These are phyloP conservation scores for Halcyon badia DNA, from an alignment of 2,797 vertebrate species.

Conservation along the genomic window DNA sequence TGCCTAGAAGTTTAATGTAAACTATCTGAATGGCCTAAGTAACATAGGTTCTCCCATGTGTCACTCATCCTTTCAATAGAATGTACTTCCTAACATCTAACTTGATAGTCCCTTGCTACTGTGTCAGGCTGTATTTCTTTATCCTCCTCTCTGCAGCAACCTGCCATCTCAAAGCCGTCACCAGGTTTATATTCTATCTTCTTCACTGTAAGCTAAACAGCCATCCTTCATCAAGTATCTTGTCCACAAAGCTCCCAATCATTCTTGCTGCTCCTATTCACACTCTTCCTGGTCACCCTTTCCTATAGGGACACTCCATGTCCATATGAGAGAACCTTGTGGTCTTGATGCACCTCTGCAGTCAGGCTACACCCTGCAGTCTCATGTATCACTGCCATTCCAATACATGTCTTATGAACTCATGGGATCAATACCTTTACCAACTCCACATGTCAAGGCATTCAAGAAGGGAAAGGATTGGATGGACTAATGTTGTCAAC, in stretches of 20 bases:
- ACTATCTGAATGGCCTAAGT: neutral
- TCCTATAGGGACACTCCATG: rapidly evolving
- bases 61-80: neutral
- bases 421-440: neutral
- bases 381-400: neutral
- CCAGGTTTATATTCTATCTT: neutral
- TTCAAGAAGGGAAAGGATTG: neutral
- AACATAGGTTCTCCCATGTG: rapidly evolving
- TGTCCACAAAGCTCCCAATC: neutral
- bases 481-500: neutral
- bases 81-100: neutral
- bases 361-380: too few relatives aligned
- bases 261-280: neutral
- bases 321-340: neutral
- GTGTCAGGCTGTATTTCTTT: neutral
- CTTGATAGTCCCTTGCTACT: neutral
- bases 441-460: rapidly evolving
- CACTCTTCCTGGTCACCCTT: neutral
- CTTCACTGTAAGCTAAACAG: neutral
- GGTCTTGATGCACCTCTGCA: rapidly evolving
- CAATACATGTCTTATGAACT: neutral
- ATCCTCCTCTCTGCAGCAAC: neutral
- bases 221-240: neutral
- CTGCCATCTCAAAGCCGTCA: neutral
- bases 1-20: neutral